Base-by-base conservation (phyloP, 64 coral and sea anemone genomes). In the Acropora tenuis region DNA sequence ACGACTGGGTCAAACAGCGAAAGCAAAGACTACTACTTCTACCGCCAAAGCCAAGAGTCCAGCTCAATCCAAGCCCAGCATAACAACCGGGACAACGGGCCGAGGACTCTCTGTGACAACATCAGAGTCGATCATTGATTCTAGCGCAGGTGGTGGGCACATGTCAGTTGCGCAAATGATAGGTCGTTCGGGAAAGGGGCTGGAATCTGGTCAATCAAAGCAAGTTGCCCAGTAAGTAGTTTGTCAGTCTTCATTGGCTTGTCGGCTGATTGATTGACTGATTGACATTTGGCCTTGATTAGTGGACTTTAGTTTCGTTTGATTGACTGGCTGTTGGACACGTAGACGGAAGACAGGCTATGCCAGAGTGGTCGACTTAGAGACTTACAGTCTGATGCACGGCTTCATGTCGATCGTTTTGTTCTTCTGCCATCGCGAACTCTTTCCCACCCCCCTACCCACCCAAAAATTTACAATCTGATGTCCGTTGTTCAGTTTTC, bases 161-260 rank as follows among this genome's bases (percentile, higher is more conserved):
- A 78, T 17, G 46, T 78, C 75, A 9, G 46, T 78, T 78, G 44
- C 43, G 45, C 45, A 78, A 16, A 78, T 78, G 75, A 78, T 46
- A 17, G 45, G 80, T 17, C 80, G 42, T 2, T 83, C 82, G n/a
- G 43, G 43, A 30, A 69, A 69, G 17, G 48, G 20, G 61, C 61
- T 65, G 20, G 43, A 4, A 49, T 63, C 18, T 18, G 46, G 18
- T 20, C 45, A 48, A 10, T 66, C 82, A 18, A 48, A 47, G 18
- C 82, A 84, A 69, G 5, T 43, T 12, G 43, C 45, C 4, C 82
- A 48, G 82, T 84, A 84, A 84, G 82, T 67, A 5, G 3, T 10
- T 76, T 74, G 12, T 78, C 8, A 76, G 7, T 8, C 3, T 8
- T 71, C 9, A 13, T 40, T 19, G 68, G 16, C 8, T 71, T n/a